phyloP scores from a whole-genome alignment of 2,797 vertebrate genomes.

The Etheostoma perlongum region DNA sequence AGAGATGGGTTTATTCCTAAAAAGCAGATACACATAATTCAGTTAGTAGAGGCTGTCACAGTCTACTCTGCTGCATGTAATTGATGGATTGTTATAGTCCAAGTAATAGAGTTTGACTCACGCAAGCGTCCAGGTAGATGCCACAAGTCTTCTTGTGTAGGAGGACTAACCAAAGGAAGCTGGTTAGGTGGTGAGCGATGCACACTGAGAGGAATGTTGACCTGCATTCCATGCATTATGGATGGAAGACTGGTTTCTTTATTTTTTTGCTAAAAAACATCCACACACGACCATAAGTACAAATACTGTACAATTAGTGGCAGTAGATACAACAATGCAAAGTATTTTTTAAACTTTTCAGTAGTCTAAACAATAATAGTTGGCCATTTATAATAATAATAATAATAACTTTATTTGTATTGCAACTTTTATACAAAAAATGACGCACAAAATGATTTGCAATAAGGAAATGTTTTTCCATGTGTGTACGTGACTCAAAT shows the following conservation, averaged over 20 bases:
- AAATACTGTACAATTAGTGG: not conserved
- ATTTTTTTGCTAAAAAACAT: slow-evolving; percentile 63
- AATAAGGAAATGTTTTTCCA: too few relatives aligned
- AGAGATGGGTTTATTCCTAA: slow-evolving; percentile 93
- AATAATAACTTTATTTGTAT: too few relatives aligned
- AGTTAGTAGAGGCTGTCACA: not conserved
- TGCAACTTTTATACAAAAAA: too few relatives aligned
- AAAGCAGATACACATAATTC: not conserved
- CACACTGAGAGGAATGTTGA: slow-evolving; percentile 13
- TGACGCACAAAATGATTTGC: too few relatives aligned
- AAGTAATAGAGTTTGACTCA: slow-evolving; percentile 73
- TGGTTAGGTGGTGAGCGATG: slow-evolving; percentile 33
- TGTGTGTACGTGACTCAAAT: not conserved
- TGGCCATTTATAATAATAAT: not conserved
- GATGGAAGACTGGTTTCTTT: slow-evolving; percentile 19
- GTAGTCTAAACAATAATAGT: not conserved
- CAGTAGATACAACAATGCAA: not conserved
- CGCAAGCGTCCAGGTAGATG: slow-evolving; percentile 89
- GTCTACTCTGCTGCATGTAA: not conserved
- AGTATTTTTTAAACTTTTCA: not conserved
- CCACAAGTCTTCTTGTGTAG: slow-evolving; percentile 81
- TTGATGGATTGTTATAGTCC: not conserved
- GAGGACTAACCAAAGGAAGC: slow-evolving; percentile 39
- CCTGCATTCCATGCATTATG: slow-evolving; percentile 25
- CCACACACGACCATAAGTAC: not conserved